Evolutionary conservation across 2,113 vertebrate genomes (phyloP).

Genomic region (Gopherus evgoodei): DNA sequence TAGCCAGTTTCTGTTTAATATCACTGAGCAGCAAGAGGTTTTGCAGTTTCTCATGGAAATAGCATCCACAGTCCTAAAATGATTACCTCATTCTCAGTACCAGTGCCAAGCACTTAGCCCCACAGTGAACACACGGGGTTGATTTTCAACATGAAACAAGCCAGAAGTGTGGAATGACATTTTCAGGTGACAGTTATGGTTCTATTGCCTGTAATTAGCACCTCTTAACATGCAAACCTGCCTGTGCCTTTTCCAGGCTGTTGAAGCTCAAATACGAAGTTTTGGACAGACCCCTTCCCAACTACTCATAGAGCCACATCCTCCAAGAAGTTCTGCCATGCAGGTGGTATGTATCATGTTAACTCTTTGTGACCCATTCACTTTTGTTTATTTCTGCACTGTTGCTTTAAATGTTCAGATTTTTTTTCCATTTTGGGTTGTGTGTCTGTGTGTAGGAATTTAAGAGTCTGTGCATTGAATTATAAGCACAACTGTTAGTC

Average conservation of each 20-base stretch:
- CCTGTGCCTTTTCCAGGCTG: constrained; percentile 87
- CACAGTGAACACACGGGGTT: constrained; percentile 71
- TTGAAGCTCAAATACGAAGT: constrained; percentile 97
- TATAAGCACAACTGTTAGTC: not conserved
- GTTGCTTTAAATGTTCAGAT: not conserved
- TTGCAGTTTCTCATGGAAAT: constrained; percentile 87
- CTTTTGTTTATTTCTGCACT: not conserved
- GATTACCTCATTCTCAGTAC: constrained; percentile 84
- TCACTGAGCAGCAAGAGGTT: constrained; percentile 81
- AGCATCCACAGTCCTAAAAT: constrained; percentile 77
- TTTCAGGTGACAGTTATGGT: constrained; percentile 88
- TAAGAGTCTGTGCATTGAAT: not conserved
- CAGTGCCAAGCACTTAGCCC: constrained; percentile 83
- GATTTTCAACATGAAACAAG: constrained; percentile 84
- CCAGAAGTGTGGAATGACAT: constrained; percentile 84
- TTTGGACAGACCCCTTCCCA: constrained; percentile 99
- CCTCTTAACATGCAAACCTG: constrained; percentile 86
- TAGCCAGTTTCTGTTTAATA: constrained; percentile 85
- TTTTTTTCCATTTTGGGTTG: not conserved
- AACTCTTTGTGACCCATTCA: constrained; percentile 17
- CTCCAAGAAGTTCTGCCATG: constrained; percentile 97
- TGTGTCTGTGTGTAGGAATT: accelerated
- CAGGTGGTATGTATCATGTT: constrained; percentile 90
- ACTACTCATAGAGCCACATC: constrained; percentile 96
- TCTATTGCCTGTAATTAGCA: constrained; percentile 90